Conservation (phyloP, 2,797 vertebrate genomes). For the Hippopotamyrus pictus region DNA sequence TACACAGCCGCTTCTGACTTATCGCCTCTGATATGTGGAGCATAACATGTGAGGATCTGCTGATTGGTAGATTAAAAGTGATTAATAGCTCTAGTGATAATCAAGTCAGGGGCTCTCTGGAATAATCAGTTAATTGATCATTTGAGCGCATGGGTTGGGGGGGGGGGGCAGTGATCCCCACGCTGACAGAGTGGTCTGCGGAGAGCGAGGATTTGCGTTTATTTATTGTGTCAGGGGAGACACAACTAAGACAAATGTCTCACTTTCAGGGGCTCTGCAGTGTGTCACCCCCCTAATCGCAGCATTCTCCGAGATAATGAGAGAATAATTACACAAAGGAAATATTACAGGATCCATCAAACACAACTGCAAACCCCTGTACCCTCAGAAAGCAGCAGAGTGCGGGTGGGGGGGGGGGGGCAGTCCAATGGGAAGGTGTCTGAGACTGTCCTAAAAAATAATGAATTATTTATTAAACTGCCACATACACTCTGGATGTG, state of each 20-base stretch:
- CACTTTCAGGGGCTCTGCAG: slow-evolving; percentile 23
- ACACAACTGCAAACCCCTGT: slow-evolving; percentile 7
- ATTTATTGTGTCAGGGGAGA: slow-evolving; percentile 34
- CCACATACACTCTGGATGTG: background rate
- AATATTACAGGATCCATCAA: slow-evolving; percentile 22
- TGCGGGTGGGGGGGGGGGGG: background rate
- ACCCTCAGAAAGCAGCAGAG: slow-evolving; percentile 20
- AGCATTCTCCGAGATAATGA: slow-evolving; percentile 16
- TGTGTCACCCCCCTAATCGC: slow-evolving; percentile 18
- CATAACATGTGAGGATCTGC: slow-evolving; percentile 46
- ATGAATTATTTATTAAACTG: background rate
- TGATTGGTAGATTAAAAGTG: slow-evolving; percentile 60
- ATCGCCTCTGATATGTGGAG: slow-evolving; percentile 34
- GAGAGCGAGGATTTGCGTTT: slow-evolving; percentile 28
- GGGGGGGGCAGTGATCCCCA: slow-evolving; percentile 12
- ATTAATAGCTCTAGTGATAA: slow-evolving; percentile 62
- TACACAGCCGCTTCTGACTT: slow-evolving; percentile 32
- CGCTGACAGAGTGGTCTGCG: slow-evolving; percentile 25
- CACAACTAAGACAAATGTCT: slow-evolving; percentile 31
- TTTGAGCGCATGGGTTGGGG: slow-evolving; percentile 26
- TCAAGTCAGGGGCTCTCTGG: slow-evolving; percentile 48
- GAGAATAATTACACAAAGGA: slow-evolving; percentile 18
- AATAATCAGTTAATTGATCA: slow-evolving; percentile 68
- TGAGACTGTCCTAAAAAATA: background rate
- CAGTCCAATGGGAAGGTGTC: background rate